Evolutionary conservation across 2,113 vertebrate species (phyloP), one percentile per base, ranked within the genome.

Genomic region (Cinclus mexicanus): DNA sequence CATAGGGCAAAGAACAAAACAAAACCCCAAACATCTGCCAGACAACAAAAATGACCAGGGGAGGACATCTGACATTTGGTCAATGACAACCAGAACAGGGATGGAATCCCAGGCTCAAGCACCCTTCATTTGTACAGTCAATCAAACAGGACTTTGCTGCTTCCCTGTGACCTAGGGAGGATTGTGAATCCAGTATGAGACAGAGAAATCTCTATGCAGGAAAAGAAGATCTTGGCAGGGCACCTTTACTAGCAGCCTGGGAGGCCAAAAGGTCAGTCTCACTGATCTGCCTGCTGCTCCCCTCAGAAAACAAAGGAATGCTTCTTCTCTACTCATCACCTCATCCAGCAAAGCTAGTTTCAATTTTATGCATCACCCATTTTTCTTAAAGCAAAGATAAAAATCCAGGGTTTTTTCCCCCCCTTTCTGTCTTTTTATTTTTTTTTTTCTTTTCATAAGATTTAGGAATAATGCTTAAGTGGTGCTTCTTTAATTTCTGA

Each of bases 321-420:
- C 23, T 87, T 91, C 24, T 56, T 83, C 74, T 89, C 83, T 41
- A 53, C 95, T 79, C 74, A 89, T 76, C 72, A 35, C 17, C 55
- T 91, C 71, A 68, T 39, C 63, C 79, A 86, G 31, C 41, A 93
- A 90, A 88, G 10, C 49, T 77, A 55, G 57, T 76, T 94, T 79
- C 70, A 79, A 71, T 91, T 94, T 90, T 88, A 94, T 60, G 90
- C 61, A 90, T 80, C 70, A 57, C 17, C 12, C 63, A 80, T 76
- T 94, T 90, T 93, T 94, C 71, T 80, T 80, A 86, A 68, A 93
- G n/a, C 22, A 71, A 82, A 87, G 53, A 91, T 53, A 65, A 88
- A 71, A 63, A 57, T 37, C 18, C 60, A 33, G 7, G 4, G 8
- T 4, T 20, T 7, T 37, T 46, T 26, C 5, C 1, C 2, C 7